Percentiles rank a stretch among this genome's conserved stretches.
phyloP scores from a whole-genome alignment of 2,888 invertebrate genomes.

The Clivina fossor region DNA sequence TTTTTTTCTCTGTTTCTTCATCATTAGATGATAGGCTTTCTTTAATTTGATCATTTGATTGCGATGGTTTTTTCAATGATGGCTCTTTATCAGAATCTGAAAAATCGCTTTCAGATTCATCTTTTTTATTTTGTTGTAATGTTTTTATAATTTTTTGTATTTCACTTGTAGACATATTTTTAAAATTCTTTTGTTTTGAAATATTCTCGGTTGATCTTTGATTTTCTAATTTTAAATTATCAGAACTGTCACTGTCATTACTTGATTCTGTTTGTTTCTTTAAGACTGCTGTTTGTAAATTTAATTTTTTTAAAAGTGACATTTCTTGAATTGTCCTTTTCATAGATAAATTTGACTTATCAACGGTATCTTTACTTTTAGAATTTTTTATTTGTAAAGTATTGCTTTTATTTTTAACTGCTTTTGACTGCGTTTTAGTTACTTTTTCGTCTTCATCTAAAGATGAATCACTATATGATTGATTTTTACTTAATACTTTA shows the following conservation, averaged over 20 bases:
- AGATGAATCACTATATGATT: neutral
- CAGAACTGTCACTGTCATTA: neutral
- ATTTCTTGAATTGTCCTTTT: slow-evolving; percentile 1
- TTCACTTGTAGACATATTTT: too few species aligned
- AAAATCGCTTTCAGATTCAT: too few species aligned
- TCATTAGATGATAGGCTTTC: too few species aligned
- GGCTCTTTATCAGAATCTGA: slow-evolving; percentile 11
- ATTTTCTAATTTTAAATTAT: neutral
- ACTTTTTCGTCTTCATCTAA: neutral
- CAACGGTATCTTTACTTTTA: neutral
- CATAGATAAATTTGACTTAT: neutral
- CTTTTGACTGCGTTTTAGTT: neutral
- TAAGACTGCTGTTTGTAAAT: neutral
- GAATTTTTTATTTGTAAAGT: too few species aligned
- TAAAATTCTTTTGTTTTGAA: neutral
- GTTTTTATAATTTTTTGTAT: too few species aligned
- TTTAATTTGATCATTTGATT: slow-evolving; percentile 4
- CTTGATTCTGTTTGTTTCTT: neutral
- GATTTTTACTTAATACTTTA: neutral
- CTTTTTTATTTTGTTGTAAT: neutral
- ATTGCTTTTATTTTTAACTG: too few species aligned
- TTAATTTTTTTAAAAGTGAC: too few species aligned
- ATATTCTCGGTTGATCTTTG: neutral
- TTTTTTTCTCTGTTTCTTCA: neutral
- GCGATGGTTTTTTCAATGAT: neutral